Conservation (phyloP, 1,140 invertebrate species). For the Thereuonema tuberculata region DNA sequence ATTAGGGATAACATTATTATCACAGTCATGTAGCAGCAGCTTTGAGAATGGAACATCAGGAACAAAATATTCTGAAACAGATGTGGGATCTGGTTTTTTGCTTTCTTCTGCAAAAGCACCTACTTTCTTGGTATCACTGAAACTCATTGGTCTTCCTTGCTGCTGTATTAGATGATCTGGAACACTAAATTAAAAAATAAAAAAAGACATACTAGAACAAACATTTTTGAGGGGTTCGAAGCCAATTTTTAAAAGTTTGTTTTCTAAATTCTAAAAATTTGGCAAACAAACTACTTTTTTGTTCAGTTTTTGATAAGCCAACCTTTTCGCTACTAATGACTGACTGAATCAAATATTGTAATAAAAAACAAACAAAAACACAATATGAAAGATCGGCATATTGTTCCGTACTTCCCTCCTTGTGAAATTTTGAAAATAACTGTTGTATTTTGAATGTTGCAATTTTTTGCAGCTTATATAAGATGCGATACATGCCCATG, state of each 20-base stretch:
- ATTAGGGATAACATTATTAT: constrained; percentile 4
- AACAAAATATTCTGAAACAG: constrained; percentile 41
- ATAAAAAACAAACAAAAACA: not conserved
- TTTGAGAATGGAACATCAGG: constrained; percentile 53
- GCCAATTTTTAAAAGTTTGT: no score
- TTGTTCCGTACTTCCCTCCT: no score
- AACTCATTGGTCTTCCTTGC: constrained; percentile 5
- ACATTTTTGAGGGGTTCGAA: no score
- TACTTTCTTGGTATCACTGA: constrained; percentile 48
- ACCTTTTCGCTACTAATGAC: no score
- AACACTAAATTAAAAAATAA: constrained; percentile 5
- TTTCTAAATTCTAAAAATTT: no score
- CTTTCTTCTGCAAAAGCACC: constrained; percentile 50
- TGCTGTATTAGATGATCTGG: not conserved
- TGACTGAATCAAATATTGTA: no score
- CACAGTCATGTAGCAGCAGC: constrained; percentile 32
- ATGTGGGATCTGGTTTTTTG: constrained; percentile 28
- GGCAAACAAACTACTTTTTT: no score
- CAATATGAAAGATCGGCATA: not conserved
- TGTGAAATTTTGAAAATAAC: no score
- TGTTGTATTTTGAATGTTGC: no score
- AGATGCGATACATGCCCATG: no score
- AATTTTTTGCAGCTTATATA: no score
- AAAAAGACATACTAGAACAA: not conserved
- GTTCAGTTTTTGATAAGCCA: no score